Evolutionary conservation across 2,797 vertebrate genomes (phyloP).

Genomic region (Arrhamphus sclerolepis): DNA sequence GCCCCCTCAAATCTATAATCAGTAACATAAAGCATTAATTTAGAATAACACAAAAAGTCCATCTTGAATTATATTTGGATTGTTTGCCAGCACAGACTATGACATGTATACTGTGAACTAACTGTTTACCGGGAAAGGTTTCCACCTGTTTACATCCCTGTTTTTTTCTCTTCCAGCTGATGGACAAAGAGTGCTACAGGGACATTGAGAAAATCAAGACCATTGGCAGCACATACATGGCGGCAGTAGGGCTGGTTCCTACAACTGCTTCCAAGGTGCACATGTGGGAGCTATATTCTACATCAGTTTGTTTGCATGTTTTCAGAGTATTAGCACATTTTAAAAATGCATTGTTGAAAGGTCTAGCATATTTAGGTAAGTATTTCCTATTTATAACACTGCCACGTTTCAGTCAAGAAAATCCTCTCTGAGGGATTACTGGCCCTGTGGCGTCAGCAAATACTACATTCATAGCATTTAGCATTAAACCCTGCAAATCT

Average conservation of each 20-base stretch:
- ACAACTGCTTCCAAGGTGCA: conserved; percentile 90
- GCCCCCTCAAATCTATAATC: conserved; percentile 54
- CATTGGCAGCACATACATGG: conserved; percentile 98
- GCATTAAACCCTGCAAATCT: conserved; percentile 55
- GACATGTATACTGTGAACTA: not conserved
- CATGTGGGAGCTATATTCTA: conserved; percentile 16
- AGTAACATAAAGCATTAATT: conserved; percentile 50
- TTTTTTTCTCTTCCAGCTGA: conserved; percentile 76
- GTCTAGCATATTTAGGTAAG: conserved; percentile 17
- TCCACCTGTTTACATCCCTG: conserved; percentile 8
- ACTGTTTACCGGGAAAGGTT: conserved; percentile 14
- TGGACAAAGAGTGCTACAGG: conserved; percentile 97
- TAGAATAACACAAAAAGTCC: conserved; percentile 31
- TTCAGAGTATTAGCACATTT: conserved; percentile 23
- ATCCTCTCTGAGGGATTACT: conserved; percentile 52
- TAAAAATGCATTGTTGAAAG: conserved; percentile 23
- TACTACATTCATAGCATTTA: conserved; percentile 45
- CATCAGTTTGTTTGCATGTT: conserved; percentile 12
- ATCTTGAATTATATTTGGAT: conserved; percentile 31
- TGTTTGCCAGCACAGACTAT: conserved; percentile 18
- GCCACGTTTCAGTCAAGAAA: conserved; percentile 50
- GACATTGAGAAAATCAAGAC: conserved; percentile 99
- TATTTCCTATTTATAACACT: conserved; percentile 35
- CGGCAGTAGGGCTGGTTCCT: conserved; percentile 94
- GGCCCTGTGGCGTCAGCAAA: conserved; percentile 47